A percentile compares a stretch with the other conserved stretches of the same genome.
These are phyloP conservation scores for Eudyptes chrysolophus DNA, from an alignment of 2,113 vertebrate species.

Conservation along the genomic window DNA sequence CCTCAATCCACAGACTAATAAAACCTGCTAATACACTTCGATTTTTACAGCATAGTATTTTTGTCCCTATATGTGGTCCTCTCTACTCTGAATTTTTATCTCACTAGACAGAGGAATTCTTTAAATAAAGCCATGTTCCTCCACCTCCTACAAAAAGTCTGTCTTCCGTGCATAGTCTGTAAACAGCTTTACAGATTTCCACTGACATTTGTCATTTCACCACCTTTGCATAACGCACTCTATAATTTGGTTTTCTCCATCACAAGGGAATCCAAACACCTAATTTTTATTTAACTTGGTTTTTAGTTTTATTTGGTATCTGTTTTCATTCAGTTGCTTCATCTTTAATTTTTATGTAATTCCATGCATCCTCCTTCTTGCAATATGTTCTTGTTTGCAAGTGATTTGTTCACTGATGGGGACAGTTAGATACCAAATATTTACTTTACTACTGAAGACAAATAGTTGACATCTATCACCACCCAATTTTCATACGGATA, in stretches of 20 bases:
- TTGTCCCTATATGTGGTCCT: not conserved
- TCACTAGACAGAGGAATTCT: constrained; percentile 44
- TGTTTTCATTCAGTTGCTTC: not conserved
- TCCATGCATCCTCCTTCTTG: not conserved
- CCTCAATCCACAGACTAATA: not conserved
- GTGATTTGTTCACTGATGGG: not conserved
- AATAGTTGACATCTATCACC: constrained; percentile 16
- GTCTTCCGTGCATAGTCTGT: not conserved
- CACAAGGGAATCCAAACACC: constrained; percentile 18
- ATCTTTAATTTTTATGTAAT: not conserved
- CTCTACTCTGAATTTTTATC: not conserved
- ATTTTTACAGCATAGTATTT: not conserved
- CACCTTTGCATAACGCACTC: not conserved
- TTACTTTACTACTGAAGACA: not conserved
- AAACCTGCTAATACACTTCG: not conserved
- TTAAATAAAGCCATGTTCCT: constrained; percentile 52
- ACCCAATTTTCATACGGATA: not conserved
- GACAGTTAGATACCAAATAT: constrained; percentile 4
- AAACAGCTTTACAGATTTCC: constrained; percentile 35
- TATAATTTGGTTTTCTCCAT: not conserved
- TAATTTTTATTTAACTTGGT: not conserved
- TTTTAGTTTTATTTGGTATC: not conserved
- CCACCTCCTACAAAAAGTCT: constrained; percentile 55
- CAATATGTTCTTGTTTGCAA: not conserved
- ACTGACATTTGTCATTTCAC: constrained; percentile 36